Evolutionary conservation across 2,113 vertebrate genomes (phyloP), one percentile per base, ranked within the genome.

Genomic region (Oreotrochilus melanogaster): DNA sequence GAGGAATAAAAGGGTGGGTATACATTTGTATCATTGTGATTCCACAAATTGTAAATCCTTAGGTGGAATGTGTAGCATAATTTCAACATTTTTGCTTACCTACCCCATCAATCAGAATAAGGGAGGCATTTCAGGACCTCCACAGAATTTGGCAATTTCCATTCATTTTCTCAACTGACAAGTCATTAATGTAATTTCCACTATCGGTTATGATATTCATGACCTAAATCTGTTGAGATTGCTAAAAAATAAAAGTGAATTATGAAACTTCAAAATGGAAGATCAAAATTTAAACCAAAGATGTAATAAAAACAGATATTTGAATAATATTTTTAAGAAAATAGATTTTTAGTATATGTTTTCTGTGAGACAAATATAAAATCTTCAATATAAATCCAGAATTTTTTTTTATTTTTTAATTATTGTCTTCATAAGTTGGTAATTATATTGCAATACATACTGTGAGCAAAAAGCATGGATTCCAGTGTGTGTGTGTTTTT

Each of bases 351-450:
- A 51, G 3, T 37, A 16, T 14, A 3, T 39, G 4, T 61, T 87
- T 60, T 57, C 43, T 60, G 11, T 39, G 31, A 11, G 0, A 30
- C 19, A 83, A 65, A 76, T 43, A 60, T 8, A 1, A 53, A 65
- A 45, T 42, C 17, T 30, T 70, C 70, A 53, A 1, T 69, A 60
- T 37, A 15, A 61, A 73, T 35, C 7, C 7, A 48, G 6, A 58
- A 47, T 22, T 18, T 0, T 6, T 8, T 39, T 33, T 18, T 30
- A 47, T 31, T 30, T 25, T 56, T n/a, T 1, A 48, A 60, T 47
- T 1, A 51, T n/a, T 45, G 4, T 19, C 39, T 70, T 73, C 3
- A 2, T n/a, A 62, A 58, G 2, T 1, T 23, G 4, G 17, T 42
- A 66, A 10, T 21, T 50, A 22, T 35, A 50, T 18, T 82, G n/a